A percentile compares a stretch with the other conserved stretches of the same genome.
phyloP scores from a whole-genome alignment of 1,140 invertebrate species.

The Pseudomyrmex gracilis region DNA sequence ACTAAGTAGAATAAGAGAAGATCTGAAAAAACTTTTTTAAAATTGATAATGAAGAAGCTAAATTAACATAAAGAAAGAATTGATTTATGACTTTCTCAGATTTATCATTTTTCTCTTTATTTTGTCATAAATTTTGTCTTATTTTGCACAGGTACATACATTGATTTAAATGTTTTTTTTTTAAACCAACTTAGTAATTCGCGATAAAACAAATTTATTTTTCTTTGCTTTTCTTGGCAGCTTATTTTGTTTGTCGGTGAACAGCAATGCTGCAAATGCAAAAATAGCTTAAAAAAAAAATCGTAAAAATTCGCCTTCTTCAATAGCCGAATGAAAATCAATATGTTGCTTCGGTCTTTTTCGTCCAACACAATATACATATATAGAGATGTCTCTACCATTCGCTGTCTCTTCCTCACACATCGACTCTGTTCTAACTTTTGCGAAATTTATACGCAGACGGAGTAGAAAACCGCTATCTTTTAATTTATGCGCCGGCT shows the following conservation, averaged over 20 bases:
- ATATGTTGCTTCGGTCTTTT: not conserved
- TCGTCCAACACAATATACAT: not conserved
- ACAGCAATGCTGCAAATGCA: not conserved
- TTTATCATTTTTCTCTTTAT: not conserved
- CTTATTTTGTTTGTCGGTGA: not conserved
- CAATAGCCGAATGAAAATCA: not conserved
- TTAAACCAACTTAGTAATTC: not conserved
- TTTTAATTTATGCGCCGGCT: constrained; percentile 83
- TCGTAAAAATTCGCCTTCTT: constrained; percentile 3
- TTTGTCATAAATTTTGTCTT: not conserved
- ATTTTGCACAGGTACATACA: not conserved
- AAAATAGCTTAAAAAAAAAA: not conserved
- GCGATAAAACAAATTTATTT: not conserved
- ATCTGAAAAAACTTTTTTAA: constrained; percentile 3
- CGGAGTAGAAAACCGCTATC: constrained; percentile 79
- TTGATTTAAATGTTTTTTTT: not conserved
- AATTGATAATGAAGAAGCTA: not conserved
- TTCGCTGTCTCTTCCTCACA: constrained; percentile 16
- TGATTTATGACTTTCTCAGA: not conserved
- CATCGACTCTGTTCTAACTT: constrained; percentile 38
- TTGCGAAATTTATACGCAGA: constrained; percentile 78
- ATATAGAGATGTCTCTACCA: constrained; percentile 5
- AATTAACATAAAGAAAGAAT: not conserved
- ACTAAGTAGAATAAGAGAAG: not conserved
- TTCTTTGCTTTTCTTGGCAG: not conserved